Evolutionary conservation across 2,888 invertebrate species (phyloP).

Genomic region (Molanna angustata): DNA sequence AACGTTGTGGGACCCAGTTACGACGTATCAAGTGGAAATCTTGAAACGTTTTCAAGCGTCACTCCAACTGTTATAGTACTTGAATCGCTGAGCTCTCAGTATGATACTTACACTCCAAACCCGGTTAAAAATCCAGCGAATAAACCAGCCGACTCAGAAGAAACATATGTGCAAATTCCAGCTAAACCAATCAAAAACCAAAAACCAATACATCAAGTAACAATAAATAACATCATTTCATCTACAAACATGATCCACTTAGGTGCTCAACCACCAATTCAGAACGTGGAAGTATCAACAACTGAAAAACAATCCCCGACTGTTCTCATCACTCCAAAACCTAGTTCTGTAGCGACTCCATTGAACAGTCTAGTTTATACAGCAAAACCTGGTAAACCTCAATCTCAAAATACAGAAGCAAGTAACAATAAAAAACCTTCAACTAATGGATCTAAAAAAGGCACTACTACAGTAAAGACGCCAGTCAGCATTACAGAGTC

Average conservation of each 20-base stretch:
- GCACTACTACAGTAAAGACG: conserved; percentile 27
- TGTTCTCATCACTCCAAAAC: conserved; percentile 68
- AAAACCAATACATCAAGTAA: conserved; percentile 52
- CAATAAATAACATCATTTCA: conserved; percentile 60
- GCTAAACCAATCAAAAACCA: conserved; percentile 49
- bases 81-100: conserved; percentile 23
- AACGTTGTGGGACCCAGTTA: conserved; percentile 41
- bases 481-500: conserved; percentile 14
- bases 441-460: too few relatives aligned
- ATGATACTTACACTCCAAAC: conserved; percentile 35
- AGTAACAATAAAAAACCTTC: not conserved
- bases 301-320: conserved; percentile 61
- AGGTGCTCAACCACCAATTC: conserved; percentile 37
- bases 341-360: conserved; percentile 38
- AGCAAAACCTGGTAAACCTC: conserved; percentile 34
- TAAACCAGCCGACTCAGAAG: conserved; percentile 17
- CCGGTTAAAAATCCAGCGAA: conserved; percentile 24
- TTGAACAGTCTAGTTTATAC: conserved; percentile 29
- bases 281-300: not conserved
- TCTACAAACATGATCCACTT: conserved; percentile 56
- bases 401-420: not conserved
- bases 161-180: conserved; percentile 47
- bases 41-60: conserved; percentile 49
- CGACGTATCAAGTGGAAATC: conserved; percentile 37
- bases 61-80: conserved; percentile 51